Conservation (phyloP, 2,113 vertebrate genomes). For the Anoplopoma fimbria region DNA sequence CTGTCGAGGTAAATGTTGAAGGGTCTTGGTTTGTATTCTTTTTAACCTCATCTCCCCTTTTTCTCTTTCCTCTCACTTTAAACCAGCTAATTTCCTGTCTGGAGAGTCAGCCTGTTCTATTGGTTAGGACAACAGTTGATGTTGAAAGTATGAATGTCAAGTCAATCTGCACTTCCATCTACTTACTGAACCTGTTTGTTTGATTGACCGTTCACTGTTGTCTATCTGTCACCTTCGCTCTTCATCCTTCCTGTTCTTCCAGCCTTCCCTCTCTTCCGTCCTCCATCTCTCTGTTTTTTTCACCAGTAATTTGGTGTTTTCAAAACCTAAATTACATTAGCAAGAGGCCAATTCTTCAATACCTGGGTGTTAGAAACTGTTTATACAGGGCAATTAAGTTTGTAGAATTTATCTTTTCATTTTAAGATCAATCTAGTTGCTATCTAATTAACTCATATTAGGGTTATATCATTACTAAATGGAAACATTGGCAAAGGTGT, state of each 20-base stretch:
- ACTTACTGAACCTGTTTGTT: not conserved
- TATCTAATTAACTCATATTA: not conserved
- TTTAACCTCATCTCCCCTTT: not conserved
- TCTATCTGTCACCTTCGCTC: not conserved
- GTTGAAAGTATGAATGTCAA: not conserved
- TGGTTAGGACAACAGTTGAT: slow-evolving; percentile 7
- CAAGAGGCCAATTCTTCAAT: not conserved
- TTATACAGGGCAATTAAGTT: not conserved
- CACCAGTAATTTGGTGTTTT: not conserved
- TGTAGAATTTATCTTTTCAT: not conserved
- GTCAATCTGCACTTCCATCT: not conserved
- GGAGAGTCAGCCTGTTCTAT: not conserved
- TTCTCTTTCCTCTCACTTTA: not conserved
- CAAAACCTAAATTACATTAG: not conserved
- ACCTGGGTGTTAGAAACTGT: not conserved
- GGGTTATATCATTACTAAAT: not conserved
- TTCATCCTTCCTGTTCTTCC: slow-evolving; percentile 1
- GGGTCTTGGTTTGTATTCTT: slow-evolving; percentile 5
- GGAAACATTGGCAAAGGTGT: not conserved
- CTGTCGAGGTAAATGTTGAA: slow-evolving; percentile 2
- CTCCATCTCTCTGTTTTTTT: not conserved
- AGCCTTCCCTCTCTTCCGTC: not conserved
- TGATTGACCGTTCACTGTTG: not conserved
- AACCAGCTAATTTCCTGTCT: slow-evolving; percentile 11
- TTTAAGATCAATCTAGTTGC: not conserved